Conservation (phyloP, 2,113 vertebrate genomes). For the Mormyrus lacerda region DNA sequence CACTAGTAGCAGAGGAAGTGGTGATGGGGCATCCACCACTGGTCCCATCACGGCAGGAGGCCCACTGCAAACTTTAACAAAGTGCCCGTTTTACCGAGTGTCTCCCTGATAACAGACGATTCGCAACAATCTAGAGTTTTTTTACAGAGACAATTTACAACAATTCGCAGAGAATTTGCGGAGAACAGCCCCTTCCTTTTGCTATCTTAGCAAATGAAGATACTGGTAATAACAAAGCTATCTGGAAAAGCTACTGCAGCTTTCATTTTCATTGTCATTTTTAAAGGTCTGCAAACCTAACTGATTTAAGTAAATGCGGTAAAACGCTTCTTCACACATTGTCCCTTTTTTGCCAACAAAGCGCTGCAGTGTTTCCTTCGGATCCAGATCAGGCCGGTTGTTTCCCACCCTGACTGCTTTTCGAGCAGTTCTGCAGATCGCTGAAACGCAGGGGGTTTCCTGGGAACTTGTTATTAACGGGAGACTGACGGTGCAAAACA, state of each 20-base stretch:
- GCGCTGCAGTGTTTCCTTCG: background rate
- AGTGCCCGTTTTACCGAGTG: background rate
- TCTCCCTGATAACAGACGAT: background rate
- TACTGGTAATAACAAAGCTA: background rate
- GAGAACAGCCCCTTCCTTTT: background rate
- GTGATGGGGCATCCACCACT: too few relatives aligned
- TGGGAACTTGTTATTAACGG: background rate
- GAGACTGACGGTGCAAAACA: background rate
- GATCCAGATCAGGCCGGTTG: background rate
- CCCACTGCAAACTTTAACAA: background rate
- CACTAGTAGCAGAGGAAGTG: background rate
- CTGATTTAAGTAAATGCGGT: background rate
- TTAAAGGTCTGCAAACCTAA: background rate
- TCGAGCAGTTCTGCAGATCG: background rate
- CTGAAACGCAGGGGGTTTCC: background rate
- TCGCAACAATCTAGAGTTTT: background rate
- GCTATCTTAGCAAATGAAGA: background rate
- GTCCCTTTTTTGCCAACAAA: background rate
- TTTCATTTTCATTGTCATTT: background rate
- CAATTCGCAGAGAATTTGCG: background rate
- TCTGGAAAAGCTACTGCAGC: background rate
- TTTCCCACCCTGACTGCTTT: background rate
- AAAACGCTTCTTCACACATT: background rate
- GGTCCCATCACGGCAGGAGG: too few relatives aligned
- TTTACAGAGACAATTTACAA: background rate